Evolutionary conservation across 1,140 invertebrate genomes (phyloP).

Genomic region (Ceratitis capitata): DNA sequence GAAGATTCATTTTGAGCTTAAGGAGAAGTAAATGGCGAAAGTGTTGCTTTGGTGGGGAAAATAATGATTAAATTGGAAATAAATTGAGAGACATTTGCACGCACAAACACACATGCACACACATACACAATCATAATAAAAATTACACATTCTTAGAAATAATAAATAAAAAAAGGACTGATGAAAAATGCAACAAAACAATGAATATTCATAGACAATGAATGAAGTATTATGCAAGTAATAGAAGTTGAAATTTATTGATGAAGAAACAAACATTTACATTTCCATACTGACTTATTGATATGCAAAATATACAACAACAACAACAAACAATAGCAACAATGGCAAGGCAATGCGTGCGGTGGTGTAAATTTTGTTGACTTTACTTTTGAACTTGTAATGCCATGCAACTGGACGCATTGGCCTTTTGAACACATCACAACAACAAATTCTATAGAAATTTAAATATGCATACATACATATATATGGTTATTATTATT

Average conservation of each 20-base stretch:
- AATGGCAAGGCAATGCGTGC: not conserved
- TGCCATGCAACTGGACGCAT: not conserved
- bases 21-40: constrained; percentile 47
- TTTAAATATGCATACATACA: too few relatives aligned
- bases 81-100: not conserved
- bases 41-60: too few relatives aligned
- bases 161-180: not conserved
- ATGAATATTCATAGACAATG: not conserved
- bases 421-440: not conserved
- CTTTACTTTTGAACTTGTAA: not conserved
- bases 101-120: constrained; percentile 6
- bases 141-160: not conserved
- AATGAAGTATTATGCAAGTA: not conserved
- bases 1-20: constrained; percentile 62
- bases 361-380: not conserved
- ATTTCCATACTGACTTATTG: too few relatives aligned
- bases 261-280: not conserved
- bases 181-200: not conserved
- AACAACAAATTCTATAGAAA: not conserved
- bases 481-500: too few relatives aligned
- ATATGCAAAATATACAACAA: not conserved
- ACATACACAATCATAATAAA: not conserved
- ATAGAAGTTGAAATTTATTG: not conserved
- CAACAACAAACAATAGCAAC: too few relatives aligned
- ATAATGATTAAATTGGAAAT: too few relatives aligned